Evolutionary conservation across 1,140 invertebrate species (phyloP).

Genomic region (Neodiprion lecontei): DNA sequence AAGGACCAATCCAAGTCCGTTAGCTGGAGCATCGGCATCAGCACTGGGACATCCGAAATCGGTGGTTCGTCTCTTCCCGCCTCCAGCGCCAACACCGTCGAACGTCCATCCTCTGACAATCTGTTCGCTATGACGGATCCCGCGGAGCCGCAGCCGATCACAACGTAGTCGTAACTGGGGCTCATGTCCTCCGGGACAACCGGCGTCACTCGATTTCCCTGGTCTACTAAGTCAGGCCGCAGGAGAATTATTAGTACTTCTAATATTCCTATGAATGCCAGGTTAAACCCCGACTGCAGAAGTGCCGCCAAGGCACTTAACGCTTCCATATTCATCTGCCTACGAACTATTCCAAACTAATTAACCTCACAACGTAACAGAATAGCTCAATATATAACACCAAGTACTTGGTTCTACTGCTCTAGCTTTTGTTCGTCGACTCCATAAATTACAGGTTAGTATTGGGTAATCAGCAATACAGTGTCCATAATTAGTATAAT

Average conservation of each 20-base stretch:
- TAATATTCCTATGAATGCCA: constrained; percentile 67
- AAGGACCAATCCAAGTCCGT: constrained; percentile 61
- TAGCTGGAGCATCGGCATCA: constrained; percentile 29
- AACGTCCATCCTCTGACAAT: constrained; percentile 72
- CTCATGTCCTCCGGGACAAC: constrained; percentile 57
- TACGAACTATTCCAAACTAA: too few species aligned
- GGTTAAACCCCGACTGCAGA: constrained; percentile 60
- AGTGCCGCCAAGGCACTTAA: not conserved
- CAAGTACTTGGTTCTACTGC: too few species aligned
- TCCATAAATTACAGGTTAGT: too few species aligned
- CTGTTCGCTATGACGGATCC: constrained; percentile 82
- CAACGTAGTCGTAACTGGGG: constrained; percentile 74
- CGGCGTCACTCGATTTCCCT: constrained; percentile 63
- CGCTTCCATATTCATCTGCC: too few species aligned
- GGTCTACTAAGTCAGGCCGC: constrained; percentile 73
- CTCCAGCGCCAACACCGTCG: constrained; percentile 66
- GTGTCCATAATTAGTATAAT: too few species aligned
- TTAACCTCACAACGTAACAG: too few species aligned
- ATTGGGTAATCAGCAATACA: too few species aligned
- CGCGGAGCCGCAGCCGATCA: constrained; percentile 84
- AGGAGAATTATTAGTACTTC: constrained; percentile 66
- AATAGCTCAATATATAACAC: too few species aligned
- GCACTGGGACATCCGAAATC: constrained; percentile 34
- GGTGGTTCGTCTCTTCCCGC: constrained; percentile 53
- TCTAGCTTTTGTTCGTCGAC: too few species aligned